phyloP scores from a whole-genome alignment of 2,797 vertebrate species.

The Anas georgica region DNA sequence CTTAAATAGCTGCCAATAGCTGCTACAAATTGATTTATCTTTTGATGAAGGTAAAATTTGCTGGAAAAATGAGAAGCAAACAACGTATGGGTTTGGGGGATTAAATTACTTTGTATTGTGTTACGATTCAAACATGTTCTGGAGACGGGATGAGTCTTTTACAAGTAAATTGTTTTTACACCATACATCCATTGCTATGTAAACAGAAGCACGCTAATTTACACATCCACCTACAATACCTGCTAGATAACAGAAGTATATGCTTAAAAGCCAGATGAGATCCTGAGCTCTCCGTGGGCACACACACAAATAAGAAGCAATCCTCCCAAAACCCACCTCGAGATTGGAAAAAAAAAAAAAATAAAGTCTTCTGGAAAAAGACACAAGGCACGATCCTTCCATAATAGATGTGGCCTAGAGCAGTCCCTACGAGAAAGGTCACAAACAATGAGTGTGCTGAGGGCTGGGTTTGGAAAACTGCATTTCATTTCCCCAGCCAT shows the following conservation, averaged over 20 bases:
- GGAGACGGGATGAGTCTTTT: conserved; percentile 31
- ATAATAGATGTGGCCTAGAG: background rate
- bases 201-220: conserved; percentile 63
- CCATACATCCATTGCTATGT: conserved; percentile 44
- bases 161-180: conserved; percentile 66
- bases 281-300: background rate
- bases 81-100: conserved; percentile 45
- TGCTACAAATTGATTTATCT: conserved; percentile 66
- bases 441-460: accelerated
- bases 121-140: conserved; percentile 20
- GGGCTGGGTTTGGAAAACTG: background rate
- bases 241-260: conserved; percentile 45
- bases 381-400: background rate
- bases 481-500: background rate
- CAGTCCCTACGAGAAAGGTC: background rate
- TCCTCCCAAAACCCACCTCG: background rate
- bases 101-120: conserved; percentile 39
- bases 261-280: conserved; percentile 40
- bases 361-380: background rate
- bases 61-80: conserved; percentile 53
- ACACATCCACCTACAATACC: conserved; percentile 66
- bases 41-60: conserved; percentile 67
- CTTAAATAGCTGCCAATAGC: conserved; percentile 64
- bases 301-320: conserved; percentile 26
- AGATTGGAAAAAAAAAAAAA: too few relatives aligned